Conservation (phyloP, 2,113 vertebrate species). For the Gorsachius goisagi region DNA sequence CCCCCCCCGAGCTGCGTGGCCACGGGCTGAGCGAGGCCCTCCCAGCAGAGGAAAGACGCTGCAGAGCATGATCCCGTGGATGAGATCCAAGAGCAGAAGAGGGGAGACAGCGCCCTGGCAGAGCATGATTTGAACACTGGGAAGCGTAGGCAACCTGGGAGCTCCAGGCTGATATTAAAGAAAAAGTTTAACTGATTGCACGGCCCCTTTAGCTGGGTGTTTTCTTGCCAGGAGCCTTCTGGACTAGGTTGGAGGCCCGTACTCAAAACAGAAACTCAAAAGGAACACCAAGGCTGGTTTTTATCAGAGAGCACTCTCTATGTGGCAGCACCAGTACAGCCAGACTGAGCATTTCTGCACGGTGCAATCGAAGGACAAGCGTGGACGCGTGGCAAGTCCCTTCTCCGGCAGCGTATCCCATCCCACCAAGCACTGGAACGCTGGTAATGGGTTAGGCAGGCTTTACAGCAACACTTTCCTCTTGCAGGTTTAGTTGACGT, state of each 20-base stretch:
- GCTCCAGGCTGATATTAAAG: neutral
- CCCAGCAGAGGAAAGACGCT: neutral
- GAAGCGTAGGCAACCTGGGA: neutral
- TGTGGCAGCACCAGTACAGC: neutral
- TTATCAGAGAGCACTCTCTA: neutral
- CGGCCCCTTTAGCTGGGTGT: neutral
- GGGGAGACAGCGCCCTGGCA: neutral
- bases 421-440: neutral
- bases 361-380: neutral
- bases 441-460: neutral
- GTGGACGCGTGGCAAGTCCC: rapidly evolving
- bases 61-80: neutral
- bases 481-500: neutral
- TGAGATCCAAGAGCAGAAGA: neutral
- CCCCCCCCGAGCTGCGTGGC: neutral
- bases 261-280: neutral
- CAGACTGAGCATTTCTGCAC: rapidly evolving
- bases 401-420: neutral
- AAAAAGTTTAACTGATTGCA: neutral
- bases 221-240: neutral
- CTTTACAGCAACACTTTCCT: neutral
- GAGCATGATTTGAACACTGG: neutral
- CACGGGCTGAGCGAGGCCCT: neutral
- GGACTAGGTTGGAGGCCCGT: neutral
- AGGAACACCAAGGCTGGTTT: neutral